phyloP scores from a whole-genome alignment of 2,888 invertebrate species.

The Dimorphilus gyrociliatus region DNA sequence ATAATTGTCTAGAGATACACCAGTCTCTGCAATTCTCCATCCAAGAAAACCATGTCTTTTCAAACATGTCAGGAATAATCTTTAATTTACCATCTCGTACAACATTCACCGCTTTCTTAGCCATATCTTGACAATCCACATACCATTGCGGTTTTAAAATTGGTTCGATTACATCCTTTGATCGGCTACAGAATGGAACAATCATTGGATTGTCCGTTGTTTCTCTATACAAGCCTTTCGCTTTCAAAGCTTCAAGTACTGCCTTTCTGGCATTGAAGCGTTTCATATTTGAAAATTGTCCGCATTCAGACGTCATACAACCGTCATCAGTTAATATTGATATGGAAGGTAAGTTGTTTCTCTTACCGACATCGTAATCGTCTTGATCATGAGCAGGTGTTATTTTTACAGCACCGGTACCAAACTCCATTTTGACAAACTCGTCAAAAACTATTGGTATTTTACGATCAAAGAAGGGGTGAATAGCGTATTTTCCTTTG shows the following conservation, averaged over 20 bases:
- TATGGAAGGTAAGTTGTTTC: conserved; percentile 67
- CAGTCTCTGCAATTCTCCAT: conserved; percentile 80
- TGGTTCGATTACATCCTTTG: conserved; percentile 92
- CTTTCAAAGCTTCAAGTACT: conserved; percentile 58
- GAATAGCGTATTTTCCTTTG: conserved; percentile 61
- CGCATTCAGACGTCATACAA: conserved; percentile 60
- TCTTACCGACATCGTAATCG: conserved; percentile 85
- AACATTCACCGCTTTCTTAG: conserved; percentile 56
- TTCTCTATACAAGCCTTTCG: conserved; percentile 55
- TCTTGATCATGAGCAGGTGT: conserved; percentile 94
- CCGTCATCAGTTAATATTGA: conserved; percentile 83
- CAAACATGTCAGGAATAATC: conserved; percentile 75
- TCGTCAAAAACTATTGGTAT: conserved; percentile 78
- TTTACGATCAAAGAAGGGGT: conserved; percentile 64
- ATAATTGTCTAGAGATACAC: conserved; percentile 92
- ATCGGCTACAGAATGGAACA: conserved; percentile 72
- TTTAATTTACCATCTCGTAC: conserved; percentile 63
- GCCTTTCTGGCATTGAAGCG: conserved; percentile 73
- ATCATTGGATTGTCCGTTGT: conserved; percentile 84
- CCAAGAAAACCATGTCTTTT: conserved; percentile 88
- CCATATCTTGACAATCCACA: conserved; percentile 72
- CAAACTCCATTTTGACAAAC: conserved; percentile 85
- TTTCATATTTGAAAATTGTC: conserved; percentile 66
- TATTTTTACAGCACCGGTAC: conserved; percentile 95
- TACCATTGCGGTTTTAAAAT: conserved; percentile 95